These are phyloP conservation scores for Hormiphora californensis DNA, from an alignment of 37 sponge, comb jelly and placozoan genomes.

Conservation along the genomic window DNA sequence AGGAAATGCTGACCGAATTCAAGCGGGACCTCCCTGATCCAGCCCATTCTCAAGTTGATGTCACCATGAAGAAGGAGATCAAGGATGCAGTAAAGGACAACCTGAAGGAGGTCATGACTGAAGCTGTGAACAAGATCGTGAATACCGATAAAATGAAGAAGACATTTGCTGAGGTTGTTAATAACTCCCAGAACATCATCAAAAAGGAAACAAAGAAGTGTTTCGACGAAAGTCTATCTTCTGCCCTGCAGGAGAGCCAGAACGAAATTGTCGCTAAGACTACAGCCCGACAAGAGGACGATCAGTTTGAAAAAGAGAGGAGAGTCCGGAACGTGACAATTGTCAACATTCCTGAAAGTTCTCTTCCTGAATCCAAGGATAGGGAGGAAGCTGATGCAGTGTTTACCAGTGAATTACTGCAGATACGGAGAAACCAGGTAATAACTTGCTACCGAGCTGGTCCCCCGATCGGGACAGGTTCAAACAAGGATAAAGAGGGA, in stretches of 20 bases:
- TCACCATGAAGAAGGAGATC: background rate
- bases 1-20: constrained; percentile 8
- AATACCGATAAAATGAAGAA: constrained; percentile 22
- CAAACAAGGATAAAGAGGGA: background rate
- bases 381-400: background rate
- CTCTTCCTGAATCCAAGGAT: background rate
- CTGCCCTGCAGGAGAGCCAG: background rate
- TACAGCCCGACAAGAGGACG: constrained; percentile 1
- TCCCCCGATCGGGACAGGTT: constrained; percentile 33
- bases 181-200: background rate
- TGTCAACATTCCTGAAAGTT: background rate
- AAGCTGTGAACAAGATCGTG: background rate
- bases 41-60: no score
- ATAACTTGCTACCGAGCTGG: background rate
- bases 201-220: background rate
- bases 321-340: background rate
- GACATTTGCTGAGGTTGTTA: constrained; percentile 4
- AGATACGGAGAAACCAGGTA: background rate
- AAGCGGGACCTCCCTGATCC: background rate
- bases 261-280: background rate
- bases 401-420: background rate
- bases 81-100: background rate
- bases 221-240: background rate
- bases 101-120: background rate
- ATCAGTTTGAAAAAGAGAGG: constrained; percentile 9